Conservation (phyloP, 2,888 invertebrate genomes). For the Eueremaeus valkanovi region DNA sequence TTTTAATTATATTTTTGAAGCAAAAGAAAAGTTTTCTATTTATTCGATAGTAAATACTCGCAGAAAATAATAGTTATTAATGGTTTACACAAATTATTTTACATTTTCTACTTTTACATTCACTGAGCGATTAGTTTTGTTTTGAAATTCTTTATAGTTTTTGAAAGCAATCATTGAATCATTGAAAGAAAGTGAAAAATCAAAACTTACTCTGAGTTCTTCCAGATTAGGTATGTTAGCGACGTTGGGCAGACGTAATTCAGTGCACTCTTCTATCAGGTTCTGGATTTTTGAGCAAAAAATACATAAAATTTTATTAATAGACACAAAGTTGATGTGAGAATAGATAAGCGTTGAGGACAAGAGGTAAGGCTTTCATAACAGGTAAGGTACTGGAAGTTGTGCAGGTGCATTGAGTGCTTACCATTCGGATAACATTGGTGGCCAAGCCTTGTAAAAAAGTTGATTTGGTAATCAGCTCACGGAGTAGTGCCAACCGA, state of each 20-base stretch:
- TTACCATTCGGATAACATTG: constrained; percentile 19
- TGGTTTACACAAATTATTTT: too few species aligned
- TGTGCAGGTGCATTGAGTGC: not conserved
- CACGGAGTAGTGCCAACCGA: constrained; percentile 13
- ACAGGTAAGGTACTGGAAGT: not conserved
- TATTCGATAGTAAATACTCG: too few species aligned
- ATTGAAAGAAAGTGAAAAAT: too few species aligned
- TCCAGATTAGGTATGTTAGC: constrained; percentile 41
- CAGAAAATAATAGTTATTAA: too few species aligned
- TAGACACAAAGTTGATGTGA: not conserved
- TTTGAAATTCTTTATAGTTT: too few species aligned
- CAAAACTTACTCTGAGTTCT: constrained; percentile 41
- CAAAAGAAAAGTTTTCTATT: too few species aligned
- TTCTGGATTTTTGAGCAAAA: constrained; percentile 40
- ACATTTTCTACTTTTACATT: too few species aligned
- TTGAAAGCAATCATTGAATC: too few species aligned
- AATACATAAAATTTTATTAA: constrained; percentile 11
- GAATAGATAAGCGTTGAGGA: not conserved
- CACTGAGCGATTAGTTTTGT: too few species aligned
- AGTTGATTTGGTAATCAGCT: constrained; percentile 25
- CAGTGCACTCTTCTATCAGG: constrained; percentile 41
- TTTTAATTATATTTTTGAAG: not conserved
- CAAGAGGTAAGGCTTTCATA: too few species aligned
- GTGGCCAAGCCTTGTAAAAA: constrained; percentile 7
- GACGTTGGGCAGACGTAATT: constrained; percentile 37